Conservation (phyloP, 2,113 vertebrate species). For the Cochlearius cochlearius region DNA sequence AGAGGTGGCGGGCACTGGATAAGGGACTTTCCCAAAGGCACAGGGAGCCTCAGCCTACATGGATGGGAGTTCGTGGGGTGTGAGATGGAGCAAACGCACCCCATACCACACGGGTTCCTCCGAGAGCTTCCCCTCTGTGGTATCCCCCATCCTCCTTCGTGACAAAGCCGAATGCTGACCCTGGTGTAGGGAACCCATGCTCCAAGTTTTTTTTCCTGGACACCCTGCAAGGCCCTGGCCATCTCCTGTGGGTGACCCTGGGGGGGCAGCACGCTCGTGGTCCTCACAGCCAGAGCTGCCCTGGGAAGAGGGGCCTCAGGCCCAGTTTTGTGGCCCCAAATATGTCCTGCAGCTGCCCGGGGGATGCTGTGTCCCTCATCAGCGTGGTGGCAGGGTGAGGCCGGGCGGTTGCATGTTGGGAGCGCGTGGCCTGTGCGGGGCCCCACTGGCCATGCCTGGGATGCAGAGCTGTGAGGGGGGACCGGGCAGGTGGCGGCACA, state of each 20-base stretch:
- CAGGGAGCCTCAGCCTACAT: rapidly evolving
- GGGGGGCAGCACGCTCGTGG: not conserved
- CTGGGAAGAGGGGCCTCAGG: not conserved
- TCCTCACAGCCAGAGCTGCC: not conserved
- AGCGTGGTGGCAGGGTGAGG: not conserved
- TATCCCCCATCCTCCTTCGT: rapidly evolving
- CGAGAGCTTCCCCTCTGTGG: not conserved
- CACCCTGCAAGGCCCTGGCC: not conserved
- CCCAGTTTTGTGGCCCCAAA: not conserved
- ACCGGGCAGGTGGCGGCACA: rapidly evolving
- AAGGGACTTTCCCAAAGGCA: not conserved
- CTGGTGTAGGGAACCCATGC: not conserved
- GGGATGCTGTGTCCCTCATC: rapidly evolving
- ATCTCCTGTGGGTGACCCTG: rapidly evolving
- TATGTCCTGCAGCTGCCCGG: rapidly evolving
- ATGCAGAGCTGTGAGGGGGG: not conserved
- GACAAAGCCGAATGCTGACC: not conserved
- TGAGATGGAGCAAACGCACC: not conserved
- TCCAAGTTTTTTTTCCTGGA: not conserved
- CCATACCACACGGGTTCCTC: not conserved
- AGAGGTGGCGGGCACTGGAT: not conserved
- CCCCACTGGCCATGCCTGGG: not conserved
- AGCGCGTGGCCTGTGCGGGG: rapidly evolving
- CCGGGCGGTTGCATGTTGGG: rapidly evolving
- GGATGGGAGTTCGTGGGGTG: not conserved